A percentile compares a stretch with the other conserved stretches of the same genome.
Conservation (phyloP, 2,888 invertebrate genomes). For the Cacoxenus indagator region DNA sequence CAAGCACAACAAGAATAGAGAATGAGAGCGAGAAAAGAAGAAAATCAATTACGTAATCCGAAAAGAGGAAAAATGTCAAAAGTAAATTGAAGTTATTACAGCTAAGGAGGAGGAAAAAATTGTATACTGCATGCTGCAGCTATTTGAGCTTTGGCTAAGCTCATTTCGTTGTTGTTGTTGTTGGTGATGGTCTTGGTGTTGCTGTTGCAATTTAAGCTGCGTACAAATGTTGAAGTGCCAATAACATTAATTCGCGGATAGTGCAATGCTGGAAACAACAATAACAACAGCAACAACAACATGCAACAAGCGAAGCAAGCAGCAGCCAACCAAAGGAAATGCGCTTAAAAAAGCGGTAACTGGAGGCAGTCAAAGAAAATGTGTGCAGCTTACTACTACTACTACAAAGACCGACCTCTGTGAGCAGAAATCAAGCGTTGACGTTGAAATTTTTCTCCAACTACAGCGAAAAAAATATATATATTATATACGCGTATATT, state of each 20-base stretch:
- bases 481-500: too few relatives aligned
- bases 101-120: too few relatives aligned
- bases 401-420: too few relatives aligned
- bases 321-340: slow-evolving; percentile 44
- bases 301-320: not conserved
- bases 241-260: slow-evolving; percentile 7
- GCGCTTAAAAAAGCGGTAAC: slow-evolving; percentile 52
- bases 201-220: slow-evolving; percentile 11
- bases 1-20: not conserved
- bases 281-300: not conserved
- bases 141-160: too few relatives aligned
- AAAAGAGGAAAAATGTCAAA: not conserved
- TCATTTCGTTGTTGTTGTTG: not conserved
- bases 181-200: not conserved
- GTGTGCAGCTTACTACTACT: too few relatives aligned
- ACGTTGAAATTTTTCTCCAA: too few relatives aligned
- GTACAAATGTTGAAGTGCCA: slow-evolving; percentile 1
- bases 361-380: slow-evolving; percentile 34
- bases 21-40: not conserved
- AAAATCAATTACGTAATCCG: slow-evolving; percentile 7
- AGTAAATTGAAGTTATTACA: not conserved
- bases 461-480: too few relatives aligned
- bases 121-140: too few relatives aligned
- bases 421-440: too few relatives aligned
- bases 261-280: not conserved